These are phyloP conservation scores for Aphis gossypii DNA, from an alignment of 1,140 invertebrate genomes.

Conservation along the genomic window DNA sequence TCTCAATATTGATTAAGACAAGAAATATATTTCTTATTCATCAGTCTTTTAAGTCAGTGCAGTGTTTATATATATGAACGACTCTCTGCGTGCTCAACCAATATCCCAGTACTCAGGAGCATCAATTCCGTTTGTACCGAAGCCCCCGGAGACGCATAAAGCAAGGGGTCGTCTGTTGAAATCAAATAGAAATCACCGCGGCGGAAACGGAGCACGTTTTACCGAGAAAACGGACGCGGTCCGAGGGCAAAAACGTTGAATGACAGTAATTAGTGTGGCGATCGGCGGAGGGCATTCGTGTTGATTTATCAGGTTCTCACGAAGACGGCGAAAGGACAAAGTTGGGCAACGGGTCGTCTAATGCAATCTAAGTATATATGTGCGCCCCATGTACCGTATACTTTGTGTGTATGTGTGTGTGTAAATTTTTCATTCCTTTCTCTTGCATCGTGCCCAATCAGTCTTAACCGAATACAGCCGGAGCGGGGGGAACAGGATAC, in stretches of 20 bases:
- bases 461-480: background rate
- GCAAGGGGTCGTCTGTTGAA: background rate
- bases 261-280: slow-evolving; percentile 57
- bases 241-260: slow-evolving; percentile 56
- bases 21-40: slow-evolving; percentile 19
- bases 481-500: background rate
- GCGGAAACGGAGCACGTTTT: slow-evolving; percentile 55
- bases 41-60: background rate
- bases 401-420: background rate
- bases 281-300: slow-evolving; percentile 32
- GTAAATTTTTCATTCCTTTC: slow-evolving; percentile 53
- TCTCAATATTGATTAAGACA: background rate
- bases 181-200: slow-evolving; percentile 57
- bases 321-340: slow-evolving; percentile 55
- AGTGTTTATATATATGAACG: background rate
- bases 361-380: slow-evolving; percentile 41
- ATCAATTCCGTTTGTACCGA: slow-evolving; percentile 5
- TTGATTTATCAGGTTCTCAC: slow-evolving; percentile 52
- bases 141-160: slow-evolving; percentile 45
- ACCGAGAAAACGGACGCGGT: background rate
- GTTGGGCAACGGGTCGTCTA: slow-evolving; percentile 43
- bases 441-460: slow-evolving; percentile 41
- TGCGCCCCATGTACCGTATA: background rate
- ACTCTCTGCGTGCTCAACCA: too few species aligned
- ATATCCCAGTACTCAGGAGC: background rate